Base-by-base conservation (phyloP, 2,888 invertebrate genomes). In the Leptinotarsa tumamoca region DNA sequence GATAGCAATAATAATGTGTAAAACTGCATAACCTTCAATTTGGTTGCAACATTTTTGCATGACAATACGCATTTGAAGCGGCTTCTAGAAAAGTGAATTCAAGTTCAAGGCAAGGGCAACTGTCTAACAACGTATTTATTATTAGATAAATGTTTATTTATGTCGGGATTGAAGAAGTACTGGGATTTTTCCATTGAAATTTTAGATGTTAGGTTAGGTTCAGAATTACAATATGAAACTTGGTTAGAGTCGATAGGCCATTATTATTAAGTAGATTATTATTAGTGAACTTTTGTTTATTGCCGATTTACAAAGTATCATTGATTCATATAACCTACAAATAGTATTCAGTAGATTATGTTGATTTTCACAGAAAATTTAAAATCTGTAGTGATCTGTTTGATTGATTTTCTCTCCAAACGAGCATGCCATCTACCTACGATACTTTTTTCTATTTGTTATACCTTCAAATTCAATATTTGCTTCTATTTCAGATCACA, bases 81-180 rank as follows among this genome's bases (percentile, higher is more conserved):
- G 68, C 67, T 74, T 73, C 54, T 73, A 71, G 84, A 82, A 84
- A 84, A 85, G 84, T 84, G 84, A 85, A 84, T 84, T 87, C 87
- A 87, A 87, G 87, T 84, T 84, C 87, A 86, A 82, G 82, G 84
- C 87, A 87, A 87, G 87, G 87, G 86, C 85, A 85, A 81, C 77
- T 81, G 79, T 80, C 78, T 80, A 77, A 83, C 80, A 77, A 74
- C 73, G 72, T 77, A 80, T 80, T 81, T 82, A 83, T 81, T 80
- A 82, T 81, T 82, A 81, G 83, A 82, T 80, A 79, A 80, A 74
- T 80, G 80, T 80, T 83, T 83, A 81, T 80, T 81, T 78, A 73
- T 79, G 72, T 70, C 76, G 67, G 68, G 56, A 67, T 70, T 71
- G 68, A 61, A 70, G 63, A 63, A 21, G 54, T 68, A 61, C 49